phyloP scores from a whole-genome alignment of 2,113 vertebrate genomes.

The Prionailurus bengalensis region DNA sequence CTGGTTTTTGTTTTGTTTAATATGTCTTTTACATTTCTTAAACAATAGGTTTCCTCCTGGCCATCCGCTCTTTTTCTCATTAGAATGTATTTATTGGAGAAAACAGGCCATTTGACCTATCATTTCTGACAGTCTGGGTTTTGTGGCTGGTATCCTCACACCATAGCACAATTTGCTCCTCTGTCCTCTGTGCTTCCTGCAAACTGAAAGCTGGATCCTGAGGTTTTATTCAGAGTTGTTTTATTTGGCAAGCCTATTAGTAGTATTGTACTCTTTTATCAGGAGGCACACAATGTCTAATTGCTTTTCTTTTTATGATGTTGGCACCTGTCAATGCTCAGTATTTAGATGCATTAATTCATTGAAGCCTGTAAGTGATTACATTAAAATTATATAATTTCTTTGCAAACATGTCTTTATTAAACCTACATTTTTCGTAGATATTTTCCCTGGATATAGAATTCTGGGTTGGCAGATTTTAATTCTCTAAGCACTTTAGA shows the following conservation, averaged over 20 bases:
- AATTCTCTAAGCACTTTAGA: constrained; percentile 7
- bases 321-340: neutral
- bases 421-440: neutral
- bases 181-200: neutral
- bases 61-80: neutral
- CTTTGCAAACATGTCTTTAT: neutral
- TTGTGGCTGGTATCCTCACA: neutral
- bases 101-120: neutral
- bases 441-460: neutral
- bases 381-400: neutral
- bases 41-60: neutral
- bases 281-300: neutral
- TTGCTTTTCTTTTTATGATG: neutral
- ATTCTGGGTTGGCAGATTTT: constrained; percentile 11
- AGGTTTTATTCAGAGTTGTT: neutral
- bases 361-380: neutral
- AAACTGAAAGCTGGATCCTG: neutral
- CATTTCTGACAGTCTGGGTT: neutral
- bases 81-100: neutral
- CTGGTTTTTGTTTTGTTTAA: neutral
- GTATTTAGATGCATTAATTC: neutral
- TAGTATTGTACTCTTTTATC: neutral
- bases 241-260: neutral
- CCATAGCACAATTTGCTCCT: neutral
- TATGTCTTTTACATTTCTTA: neutral